These are phyloP conservation scores for Rotaria sp. DNA, from an alignment of 2,888 invertebrate genomes.

Conservation along the genomic window DNA sequence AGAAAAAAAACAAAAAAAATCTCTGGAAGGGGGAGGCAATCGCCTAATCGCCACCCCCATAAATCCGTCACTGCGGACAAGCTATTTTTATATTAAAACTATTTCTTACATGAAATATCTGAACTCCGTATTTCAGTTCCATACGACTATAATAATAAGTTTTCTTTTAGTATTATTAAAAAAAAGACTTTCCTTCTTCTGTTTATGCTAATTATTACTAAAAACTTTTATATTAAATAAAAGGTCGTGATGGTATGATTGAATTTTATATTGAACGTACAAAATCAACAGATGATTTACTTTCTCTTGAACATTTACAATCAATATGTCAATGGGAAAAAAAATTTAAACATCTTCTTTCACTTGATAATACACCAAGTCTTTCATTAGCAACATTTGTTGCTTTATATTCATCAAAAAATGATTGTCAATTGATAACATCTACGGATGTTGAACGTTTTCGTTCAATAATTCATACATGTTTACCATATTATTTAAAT, in stretches of 20 bases:
- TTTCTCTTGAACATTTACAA: constrained; percentile 30
- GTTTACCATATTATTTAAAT: constrained; percentile 7
- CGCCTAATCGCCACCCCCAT: too few species aligned
- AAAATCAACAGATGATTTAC: constrained; percentile 3
- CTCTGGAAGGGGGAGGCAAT: too few species aligned
- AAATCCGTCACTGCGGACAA: too few species aligned
- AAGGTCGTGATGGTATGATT: constrained; percentile 33
- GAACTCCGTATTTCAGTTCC: too few species aligned
- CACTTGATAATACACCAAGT: background rate
- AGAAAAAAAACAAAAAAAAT: too few species aligned
- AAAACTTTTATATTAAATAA: too few species aligned
- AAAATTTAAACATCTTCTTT: background rate
- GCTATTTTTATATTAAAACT: too few species aligned
- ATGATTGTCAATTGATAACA: constrained; percentile 17
- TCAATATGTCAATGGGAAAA: constrained; percentile 38
- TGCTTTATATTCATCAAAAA: constrained; percentile 29
- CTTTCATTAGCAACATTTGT: constrained; percentile 33
- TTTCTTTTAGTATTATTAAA: too few species aligned
- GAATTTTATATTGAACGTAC: constrained; percentile 36
- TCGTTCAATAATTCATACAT: background rate
- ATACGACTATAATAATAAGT: too few species aligned
- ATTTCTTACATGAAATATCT: too few species aligned
- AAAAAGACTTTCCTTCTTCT: too few species aligned
- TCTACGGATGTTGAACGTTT: constrained; percentile 13
- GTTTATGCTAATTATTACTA: too few species aligned